Evolutionary conservation across 2,113 vertebrate species (phyloP).

Genomic region (Rhodinocichla rosea): DNA sequence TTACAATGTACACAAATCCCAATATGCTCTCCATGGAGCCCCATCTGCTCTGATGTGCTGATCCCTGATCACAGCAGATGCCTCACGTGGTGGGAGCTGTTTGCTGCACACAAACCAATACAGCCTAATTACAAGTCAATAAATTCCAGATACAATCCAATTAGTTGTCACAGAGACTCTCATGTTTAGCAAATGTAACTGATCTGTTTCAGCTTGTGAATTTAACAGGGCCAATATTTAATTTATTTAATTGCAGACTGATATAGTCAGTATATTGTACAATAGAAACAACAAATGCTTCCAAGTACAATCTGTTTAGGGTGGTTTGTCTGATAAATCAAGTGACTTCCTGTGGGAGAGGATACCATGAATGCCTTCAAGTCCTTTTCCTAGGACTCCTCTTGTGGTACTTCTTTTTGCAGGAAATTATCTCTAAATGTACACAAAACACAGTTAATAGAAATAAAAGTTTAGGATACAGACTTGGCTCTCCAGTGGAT

Average conservation of each 20-base stretch:
- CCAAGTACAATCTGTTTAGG: background rate
- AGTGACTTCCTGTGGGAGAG: background rate
- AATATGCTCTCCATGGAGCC: background rate
- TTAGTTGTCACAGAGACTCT: constrained; percentile 13
- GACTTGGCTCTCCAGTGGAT: background rate
- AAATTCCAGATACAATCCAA: constrained; percentile 36
- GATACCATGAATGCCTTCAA: background rate
- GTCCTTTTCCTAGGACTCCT: background rate
- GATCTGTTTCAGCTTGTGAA: background rate
- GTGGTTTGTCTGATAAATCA: background rate
- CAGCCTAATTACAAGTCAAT: constrained; percentile 46
- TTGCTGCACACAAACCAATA: background rate
- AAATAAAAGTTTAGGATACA: background rate
- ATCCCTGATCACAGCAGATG: background rate
- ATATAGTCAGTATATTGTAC: background rate
- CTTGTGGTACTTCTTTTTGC: too few species aligned
- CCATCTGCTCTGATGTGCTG: constrained; percentile 26
- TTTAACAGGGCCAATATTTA: constrained; percentile 28
- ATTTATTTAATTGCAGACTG: constrained; percentile 30
- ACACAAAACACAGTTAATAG: background rate
- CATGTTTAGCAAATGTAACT: background rate
- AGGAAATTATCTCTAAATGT: background rate
- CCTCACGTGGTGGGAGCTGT: background rate
- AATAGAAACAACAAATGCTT: background rate
- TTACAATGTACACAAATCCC: background rate